Conservation (phyloP, 2,113 vertebrate species). For the Neoarius graeffei region DNA sequence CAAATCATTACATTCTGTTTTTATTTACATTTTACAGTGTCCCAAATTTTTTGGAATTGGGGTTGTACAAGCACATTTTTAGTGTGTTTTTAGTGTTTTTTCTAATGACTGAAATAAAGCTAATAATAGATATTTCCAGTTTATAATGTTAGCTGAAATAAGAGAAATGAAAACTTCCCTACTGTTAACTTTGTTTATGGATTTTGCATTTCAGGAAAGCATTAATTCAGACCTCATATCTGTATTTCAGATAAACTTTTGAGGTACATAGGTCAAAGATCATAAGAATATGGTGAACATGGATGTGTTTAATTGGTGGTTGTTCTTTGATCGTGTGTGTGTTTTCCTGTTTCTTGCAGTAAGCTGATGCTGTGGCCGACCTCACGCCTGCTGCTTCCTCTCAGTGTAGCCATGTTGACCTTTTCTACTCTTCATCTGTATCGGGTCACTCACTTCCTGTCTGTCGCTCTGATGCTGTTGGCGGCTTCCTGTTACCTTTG, state of each 20-base stretch:
- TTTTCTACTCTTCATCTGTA: slow-evolving; percentile 89
- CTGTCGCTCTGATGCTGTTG: slow-evolving; percentile 78
- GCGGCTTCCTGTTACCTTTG: slow-evolving; percentile 81
- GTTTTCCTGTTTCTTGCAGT: slow-evolving; percentile 69
- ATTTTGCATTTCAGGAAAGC: neutral
- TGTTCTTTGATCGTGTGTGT: neutral
- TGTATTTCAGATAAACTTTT: neutral
- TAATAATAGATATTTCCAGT: too few species aligned
- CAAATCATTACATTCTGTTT: too few species aligned
- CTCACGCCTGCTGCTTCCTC: slow-evolving; percentile 77
- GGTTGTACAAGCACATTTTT: too few species aligned
- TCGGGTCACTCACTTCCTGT: slow-evolving; percentile 82
- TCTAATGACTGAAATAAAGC: too few species aligned
- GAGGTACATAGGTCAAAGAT: neutral
- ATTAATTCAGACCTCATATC: neutral
- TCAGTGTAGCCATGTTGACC: slow-evolving; percentile 81
- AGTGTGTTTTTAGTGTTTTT: too few species aligned
- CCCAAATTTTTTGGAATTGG: too few species aligned
- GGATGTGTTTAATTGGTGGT: neutral
- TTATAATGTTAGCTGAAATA: neutral
- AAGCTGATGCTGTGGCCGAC: slow-evolving; percentile 79
- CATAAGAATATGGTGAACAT: neutral
- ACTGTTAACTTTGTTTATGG: neutral
- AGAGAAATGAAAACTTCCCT: neutral
- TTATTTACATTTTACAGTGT: too few species aligned